These are phyloP conservation scores for Clarias platycephalus DNA, from an alignment of 2,797 vertebrate genomes.

Conservation along the genomic window DNA sequence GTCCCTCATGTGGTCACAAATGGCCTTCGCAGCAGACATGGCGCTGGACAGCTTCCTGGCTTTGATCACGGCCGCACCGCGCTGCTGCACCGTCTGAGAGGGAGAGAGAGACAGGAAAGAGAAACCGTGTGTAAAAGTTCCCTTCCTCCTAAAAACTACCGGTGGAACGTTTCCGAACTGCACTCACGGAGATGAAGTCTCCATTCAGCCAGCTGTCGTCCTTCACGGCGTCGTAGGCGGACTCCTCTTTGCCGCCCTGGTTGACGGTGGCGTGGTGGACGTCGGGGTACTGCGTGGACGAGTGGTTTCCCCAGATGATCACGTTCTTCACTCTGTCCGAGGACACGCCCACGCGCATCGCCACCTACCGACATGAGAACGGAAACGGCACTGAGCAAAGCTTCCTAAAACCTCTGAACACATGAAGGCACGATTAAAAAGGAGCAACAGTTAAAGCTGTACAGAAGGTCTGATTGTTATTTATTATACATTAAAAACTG, in stretches of 20 bases:
- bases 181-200: slow-evolving; percentile 87
- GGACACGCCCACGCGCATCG: slow-evolving; percentile 83
- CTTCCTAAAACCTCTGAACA: neutral
- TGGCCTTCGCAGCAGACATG: slow-evolving; percentile 97
- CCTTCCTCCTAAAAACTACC: neutral
- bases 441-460: neutral
- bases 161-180: neutral
- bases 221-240: slow-evolving; percentile 87
- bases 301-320: slow-evolving; percentile 98
- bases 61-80: slow-evolving; percentile 93
- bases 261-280: slow-evolving; percentile 87
- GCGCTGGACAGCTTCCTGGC: slow-evolving; percentile 95
- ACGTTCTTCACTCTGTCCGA: slow-evolving; percentile 88
- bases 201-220: slow-evolving; percentile 92
- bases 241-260: slow-evolving; percentile 79
- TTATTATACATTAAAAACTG: neutral
- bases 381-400: neutral
- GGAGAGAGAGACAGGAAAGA: slow-evolving; percentile 7
- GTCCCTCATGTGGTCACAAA: slow-evolving; percentile 93
- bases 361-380: slow-evolving; percentile 74
- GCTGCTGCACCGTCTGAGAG: slow-evolving; percentile 88
- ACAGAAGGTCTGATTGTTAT: neutral
- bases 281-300: slow-evolving; percentile 95
- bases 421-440: neutral
- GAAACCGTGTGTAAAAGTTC: neutral